Evolutionary conservation across 1,140 invertebrate genomes (phyloP).

Genomic region (Drosophila auraria): DNA sequence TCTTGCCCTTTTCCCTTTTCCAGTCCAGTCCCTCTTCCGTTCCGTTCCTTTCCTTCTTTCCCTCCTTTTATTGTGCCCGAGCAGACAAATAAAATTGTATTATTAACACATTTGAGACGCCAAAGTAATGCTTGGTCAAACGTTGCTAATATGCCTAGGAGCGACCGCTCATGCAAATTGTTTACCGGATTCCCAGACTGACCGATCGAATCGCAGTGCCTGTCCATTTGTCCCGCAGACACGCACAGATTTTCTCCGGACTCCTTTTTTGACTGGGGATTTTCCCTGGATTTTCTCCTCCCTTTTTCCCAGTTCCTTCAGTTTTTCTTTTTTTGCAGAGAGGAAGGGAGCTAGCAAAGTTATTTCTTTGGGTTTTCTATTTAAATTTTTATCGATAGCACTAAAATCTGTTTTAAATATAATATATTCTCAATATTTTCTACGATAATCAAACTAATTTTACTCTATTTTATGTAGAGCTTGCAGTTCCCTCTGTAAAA

Average conservation of each 20-base stretch:
- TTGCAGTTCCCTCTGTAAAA: no score
- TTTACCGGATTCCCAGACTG: conserved; percentile 48
- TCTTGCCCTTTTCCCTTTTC: conserved; percentile 22
- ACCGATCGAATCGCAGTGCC: conserved; percentile 55
- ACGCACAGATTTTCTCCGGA: conserved; percentile 47
- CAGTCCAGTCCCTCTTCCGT: neutral
- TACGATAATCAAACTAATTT: no score
- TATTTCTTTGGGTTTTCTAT: no score
- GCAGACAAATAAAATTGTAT: conserved; percentile 76
- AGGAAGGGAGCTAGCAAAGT: no score
- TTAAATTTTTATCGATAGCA: no score
- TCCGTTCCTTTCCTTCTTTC: neutral
- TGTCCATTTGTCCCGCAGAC: conserved; percentile 63
- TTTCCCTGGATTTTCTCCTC: neutral
- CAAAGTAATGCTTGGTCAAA: conserved; percentile 75
- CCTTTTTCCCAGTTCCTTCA: no score
- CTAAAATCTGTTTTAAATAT: no score
- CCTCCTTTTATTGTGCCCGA: neutral
- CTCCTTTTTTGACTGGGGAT: neutral
- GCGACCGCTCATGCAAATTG: conserved; percentile 68
- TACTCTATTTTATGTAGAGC: no score
- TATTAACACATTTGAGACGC: conserved; percentile 77
- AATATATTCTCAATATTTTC: no score
- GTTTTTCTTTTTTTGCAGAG: no score
- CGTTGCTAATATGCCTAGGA: conserved; percentile 63